These are phyloP conservation scores for Octodonta nipae DNA, from an alignment of 2,888 invertebrate genomes.

Conservation along the genomic window DNA sequence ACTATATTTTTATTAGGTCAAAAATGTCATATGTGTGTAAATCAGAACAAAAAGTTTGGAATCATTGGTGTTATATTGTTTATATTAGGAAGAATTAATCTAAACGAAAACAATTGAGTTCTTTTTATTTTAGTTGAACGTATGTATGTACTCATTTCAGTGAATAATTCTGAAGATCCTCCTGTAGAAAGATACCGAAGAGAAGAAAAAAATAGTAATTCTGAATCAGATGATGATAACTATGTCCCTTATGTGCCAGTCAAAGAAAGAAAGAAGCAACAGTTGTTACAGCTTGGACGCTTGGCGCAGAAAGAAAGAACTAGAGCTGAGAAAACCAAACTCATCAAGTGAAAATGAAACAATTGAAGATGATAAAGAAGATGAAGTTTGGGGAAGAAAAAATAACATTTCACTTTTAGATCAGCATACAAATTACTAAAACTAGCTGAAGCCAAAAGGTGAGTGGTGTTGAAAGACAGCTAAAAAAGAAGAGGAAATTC, in stretches of 20 bases:
- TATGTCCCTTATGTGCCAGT: slow-evolving; percentile 89
- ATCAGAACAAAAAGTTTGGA: too few relatives aligned
- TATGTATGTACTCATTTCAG: too few relatives aligned
- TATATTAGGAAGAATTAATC: too few relatives aligned
- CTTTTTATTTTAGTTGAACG: too few relatives aligned
- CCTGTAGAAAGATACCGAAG: slow-evolving; percentile 35
- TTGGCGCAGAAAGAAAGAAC: slow-evolving; percentile 52
- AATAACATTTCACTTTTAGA: slow-evolving; percentile 87
- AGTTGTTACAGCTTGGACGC: slow-evolving; percentile 63
- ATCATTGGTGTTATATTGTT: too few relatives aligned
- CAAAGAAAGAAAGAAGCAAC: slow-evolving; percentile 75
- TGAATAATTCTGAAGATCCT: too few relatives aligned
- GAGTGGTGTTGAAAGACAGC: slow-evolving; percentile 83
- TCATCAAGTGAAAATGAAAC: slow-evolving; percentile 77
- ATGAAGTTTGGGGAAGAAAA: slow-evolving; percentile 65
- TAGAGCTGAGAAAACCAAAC: slow-evolving; percentile 43
- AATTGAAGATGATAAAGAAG: slow-evolving; percentile 57
- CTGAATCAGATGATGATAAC: slow-evolving; percentile 49
- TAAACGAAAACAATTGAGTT: too few relatives aligned
- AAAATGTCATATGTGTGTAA: too few relatives aligned
- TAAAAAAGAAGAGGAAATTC: slow-evolving; percentile 90
- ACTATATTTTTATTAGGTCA: too few relatives aligned
- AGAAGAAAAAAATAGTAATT: slow-evolving; percentile 45
- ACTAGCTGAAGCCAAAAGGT: slow-evolving; percentile 83
- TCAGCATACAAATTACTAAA: slow-evolving; percentile 91